phyloP scores from a whole-genome alignment of 64 coral and sea anemone species.

The Pachyseris speciosa region DNA sequence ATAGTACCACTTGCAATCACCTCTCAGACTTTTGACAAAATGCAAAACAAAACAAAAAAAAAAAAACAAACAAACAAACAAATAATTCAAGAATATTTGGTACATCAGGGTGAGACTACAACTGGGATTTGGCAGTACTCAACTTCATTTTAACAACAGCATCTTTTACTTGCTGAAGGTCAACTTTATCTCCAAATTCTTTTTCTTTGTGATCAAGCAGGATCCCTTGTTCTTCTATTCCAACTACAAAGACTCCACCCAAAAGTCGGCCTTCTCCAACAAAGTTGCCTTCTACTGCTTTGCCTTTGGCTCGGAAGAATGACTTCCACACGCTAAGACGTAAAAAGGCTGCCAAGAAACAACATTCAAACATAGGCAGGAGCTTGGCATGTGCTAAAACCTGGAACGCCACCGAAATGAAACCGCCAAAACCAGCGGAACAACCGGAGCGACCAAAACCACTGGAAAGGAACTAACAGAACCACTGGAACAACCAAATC shows the following conservation, averaged over 20 bases:
- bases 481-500: no score
- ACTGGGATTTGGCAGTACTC: neutral
- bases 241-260: slow-evolving; percentile 92
- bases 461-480: no score
- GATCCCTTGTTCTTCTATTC: slow-evolving; percentile 81
- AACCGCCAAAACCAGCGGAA: no score
- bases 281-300: slow-evolving; percentile 78
- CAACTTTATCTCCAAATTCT: slow-evolving; percentile 86
- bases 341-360: slow-evolving; percentile 59
- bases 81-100: no score
- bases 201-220: slow-evolving; percentile 94
- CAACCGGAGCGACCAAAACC: no score
- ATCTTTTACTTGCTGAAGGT: slow-evolving; percentile 78
- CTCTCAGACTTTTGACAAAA: no score
- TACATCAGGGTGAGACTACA: no score
- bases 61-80: no score
- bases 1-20: no score
- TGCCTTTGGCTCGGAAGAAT: slow-evolving; percentile 43
- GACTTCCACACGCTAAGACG: slow-evolving; percentile 80
- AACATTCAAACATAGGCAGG: neutral
- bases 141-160: slow-evolving; percentile 65
- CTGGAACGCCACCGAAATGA: no score
- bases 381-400: no score
- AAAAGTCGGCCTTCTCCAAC: slow-evolving; percentile 87
- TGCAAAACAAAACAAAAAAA: no score